A percentile compares a stretch with the other conserved stretches of the same genome.
phyloP scores from a whole-genome alignment of 2,113 vertebrate species.

The Mixornis gularis region DNA sequence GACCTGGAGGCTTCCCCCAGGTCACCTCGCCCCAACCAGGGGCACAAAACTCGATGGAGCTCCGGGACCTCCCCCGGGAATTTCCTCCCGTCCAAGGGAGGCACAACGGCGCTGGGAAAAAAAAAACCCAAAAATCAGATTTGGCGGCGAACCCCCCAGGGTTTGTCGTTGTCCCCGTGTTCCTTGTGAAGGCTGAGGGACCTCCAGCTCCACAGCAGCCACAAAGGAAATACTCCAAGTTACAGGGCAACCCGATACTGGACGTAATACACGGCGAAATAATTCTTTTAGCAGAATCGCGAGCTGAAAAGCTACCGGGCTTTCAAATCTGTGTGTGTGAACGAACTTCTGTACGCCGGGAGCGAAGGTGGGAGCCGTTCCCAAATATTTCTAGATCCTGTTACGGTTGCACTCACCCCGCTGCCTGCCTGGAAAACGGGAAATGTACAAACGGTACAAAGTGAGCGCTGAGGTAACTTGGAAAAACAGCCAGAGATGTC shows the following conservation, averaged over 20 bases:
- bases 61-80: not conserved
- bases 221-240: conserved; percentile 22
- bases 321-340: not conserved
- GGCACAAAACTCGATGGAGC: not conserved
- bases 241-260: conserved; percentile 27
- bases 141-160: not conserved
- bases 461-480: not conserved
- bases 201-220: not conserved
- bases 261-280: not conserved
- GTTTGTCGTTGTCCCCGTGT: not conserved
- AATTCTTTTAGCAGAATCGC: conserved; percentile 11
- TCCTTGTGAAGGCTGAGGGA: not conserved
- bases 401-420: not conserved
- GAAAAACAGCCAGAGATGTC: not conserved
- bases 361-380: not conserved
- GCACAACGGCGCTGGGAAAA: not conserved
- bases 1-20: too few species aligned
- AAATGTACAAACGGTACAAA: not conserved
- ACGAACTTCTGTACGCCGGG: not conserved
- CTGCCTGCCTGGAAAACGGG: not conserved
- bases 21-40: not conserved
- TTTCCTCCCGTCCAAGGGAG: not conserved
- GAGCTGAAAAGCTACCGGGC: conserved; percentile 16
- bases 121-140: not conserved
- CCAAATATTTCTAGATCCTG: not conserved